A percentile compares a stretch with the other conserved stretches of the same genome.
phyloP scores from a whole-genome alignment of 2,888 invertebrate species.

The Lysandra coridon region DNA sequence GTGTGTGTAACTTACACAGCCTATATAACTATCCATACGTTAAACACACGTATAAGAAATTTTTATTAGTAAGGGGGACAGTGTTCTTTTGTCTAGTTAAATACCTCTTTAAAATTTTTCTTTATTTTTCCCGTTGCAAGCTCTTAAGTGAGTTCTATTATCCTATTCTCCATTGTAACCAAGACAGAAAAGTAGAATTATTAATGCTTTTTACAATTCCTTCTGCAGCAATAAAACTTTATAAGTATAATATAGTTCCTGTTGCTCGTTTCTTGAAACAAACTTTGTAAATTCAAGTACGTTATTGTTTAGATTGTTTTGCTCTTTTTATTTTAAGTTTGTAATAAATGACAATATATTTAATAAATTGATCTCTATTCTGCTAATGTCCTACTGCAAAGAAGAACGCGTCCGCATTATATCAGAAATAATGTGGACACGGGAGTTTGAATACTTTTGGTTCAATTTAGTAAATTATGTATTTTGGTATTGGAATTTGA shows the following conservation, averaged over 20 bases:
- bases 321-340: neutral
- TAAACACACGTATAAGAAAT: no score
- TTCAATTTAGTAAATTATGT: neutral
- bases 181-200: slow-evolving; percentile 31
- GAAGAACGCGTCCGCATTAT: no score
- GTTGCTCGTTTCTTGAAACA: slow-evolving; percentile 17
- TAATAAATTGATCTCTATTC: neutral
- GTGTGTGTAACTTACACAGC: no score
- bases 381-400: neutral
- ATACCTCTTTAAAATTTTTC: slow-evolving; percentile 28
- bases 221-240: slow-evolving; percentile 26
- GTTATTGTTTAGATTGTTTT: neutral
- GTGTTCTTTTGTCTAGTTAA: slow-evolving; percentile 31
- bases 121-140: slow-evolving; percentile 32
- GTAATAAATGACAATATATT: neutral
- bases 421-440: neutral
- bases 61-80: neutral
- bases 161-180: slow-evolving; percentile 32
- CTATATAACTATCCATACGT: no score
- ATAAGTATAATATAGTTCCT: slow-evolving; percentile 27
- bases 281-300: neutral
- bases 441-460: neutral
- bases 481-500: neutral
- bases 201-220: slow-evolving; percentile 31
- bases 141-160: slow-evolving; percentile 31